Conservation (phyloP, 2,888 invertebrate genomes). For the Coenonympha glycerion region DNA sequence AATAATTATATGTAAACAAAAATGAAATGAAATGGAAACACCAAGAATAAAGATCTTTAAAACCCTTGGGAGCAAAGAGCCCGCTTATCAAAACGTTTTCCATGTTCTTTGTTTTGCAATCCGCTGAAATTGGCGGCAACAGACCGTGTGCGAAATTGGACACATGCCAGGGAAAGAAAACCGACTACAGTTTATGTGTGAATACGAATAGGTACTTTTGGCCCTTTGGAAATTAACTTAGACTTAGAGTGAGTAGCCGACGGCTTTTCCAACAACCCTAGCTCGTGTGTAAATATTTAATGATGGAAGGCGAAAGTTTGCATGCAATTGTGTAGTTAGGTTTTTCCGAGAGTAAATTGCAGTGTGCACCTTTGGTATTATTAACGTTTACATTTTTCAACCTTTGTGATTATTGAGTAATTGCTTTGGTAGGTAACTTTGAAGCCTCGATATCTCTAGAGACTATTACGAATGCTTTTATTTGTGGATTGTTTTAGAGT, state of each 20-base stretch:
- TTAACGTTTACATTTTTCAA: conserved; percentile 3
- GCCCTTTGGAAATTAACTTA: conserved; percentile 28
- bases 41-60: not conserved
- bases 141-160: conserved; percentile 45
- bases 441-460: no score
- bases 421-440: no score
- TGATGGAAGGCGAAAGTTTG: conserved; percentile 7
- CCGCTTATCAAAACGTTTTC: conserved; percentile 30
- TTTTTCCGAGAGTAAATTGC: conserved; percentile 19
- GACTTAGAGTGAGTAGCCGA: conserved; percentile 26
- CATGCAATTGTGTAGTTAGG: conserved; percentile 26
- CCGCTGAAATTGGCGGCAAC: conserved; percentile 41
- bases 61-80: conserved; percentile 2
- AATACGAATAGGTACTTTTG: conserved; percentile 32
- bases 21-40: conserved; percentile 11
- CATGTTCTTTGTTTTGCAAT: conserved; percentile 46
- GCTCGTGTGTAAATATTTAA: conserved; percentile 25
- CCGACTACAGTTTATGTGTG: conserved; percentile 17
- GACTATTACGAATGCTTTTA: no score
- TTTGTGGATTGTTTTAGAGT: no score
- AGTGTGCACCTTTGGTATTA: not conserved
- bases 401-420: no score
- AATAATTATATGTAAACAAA: no score
- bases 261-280: conserved; percentile 25
- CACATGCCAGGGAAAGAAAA: conserved; percentile 33